Conservation (phyloP, 2,797 vertebrate genomes). For the Cephalopachus bancanus region DNA sequence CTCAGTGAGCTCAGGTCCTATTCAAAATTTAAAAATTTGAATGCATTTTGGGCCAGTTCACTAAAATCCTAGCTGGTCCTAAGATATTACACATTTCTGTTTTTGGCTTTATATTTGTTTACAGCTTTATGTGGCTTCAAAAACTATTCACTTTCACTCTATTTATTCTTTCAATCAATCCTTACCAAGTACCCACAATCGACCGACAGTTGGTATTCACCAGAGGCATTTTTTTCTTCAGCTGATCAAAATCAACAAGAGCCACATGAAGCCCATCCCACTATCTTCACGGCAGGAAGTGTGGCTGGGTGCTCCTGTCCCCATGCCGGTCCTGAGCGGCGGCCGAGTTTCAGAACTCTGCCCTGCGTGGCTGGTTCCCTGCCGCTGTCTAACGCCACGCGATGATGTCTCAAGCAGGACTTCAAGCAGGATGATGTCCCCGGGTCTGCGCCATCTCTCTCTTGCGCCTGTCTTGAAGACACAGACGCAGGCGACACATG, state of each 20-base stretch:
- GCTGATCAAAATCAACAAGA: constrained; percentile 35
- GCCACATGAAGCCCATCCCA: not conserved
- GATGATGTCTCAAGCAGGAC: not conserved
- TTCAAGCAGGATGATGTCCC: not conserved
- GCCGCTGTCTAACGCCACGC: not conserved
- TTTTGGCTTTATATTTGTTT: not conserved
- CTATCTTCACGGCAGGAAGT: not conserved
- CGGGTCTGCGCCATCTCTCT: constrained; percentile 44
- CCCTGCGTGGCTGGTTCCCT: not conserved
- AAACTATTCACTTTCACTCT: not conserved
- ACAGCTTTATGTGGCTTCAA: not conserved
- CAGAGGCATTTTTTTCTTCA: not conserved
- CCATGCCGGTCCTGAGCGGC: not conserved
- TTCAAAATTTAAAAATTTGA: not conserved
- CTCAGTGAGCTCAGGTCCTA: not conserved
- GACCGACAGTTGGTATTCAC: not conserved
- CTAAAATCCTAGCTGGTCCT: constrained; percentile 25
- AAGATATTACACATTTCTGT: constrained; percentile 3
- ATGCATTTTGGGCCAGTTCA: constrained; percentile 4
- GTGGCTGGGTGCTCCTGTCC: not conserved
- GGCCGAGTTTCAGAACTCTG: not conserved
- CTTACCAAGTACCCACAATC: not conserved
- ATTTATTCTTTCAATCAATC: constrained; percentile 22
- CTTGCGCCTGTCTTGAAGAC: constrained; percentile 17
- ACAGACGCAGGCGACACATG: not conserved